Percentiles rank a stretch among this genome's conserved stretches.
Evolutionary conservation across 1,140 invertebrate species (phyloP).

Genomic region (Platyscapa corneri): DNA sequence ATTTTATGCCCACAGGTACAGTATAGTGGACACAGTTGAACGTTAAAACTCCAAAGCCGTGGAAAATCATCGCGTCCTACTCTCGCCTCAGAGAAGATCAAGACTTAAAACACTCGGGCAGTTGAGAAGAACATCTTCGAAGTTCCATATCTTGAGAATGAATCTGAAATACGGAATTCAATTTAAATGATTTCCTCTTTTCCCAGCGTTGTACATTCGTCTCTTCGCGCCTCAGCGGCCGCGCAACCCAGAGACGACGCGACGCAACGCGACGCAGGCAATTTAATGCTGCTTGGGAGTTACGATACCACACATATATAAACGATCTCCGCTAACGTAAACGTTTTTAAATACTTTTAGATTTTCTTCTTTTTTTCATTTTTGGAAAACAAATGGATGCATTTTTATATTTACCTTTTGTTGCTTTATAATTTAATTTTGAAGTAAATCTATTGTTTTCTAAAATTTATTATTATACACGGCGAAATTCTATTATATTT

Average conservation of each 20-base stretch:
- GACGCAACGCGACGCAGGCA: not conserved
- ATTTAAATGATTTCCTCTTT: constrained; percentile 49
- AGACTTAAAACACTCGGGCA: not conserved
- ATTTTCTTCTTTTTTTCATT: not conserved
- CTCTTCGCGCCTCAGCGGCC: not conserved
- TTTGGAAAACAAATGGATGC: not conserved
- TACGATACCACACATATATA: constrained; percentile 6
- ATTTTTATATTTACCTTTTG: not conserved
- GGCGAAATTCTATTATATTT: too few species aligned
- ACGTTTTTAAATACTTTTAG: not conserved
- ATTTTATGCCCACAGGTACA: not conserved
- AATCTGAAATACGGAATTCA: constrained; percentile 47
- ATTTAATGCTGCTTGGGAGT: constrained; percentile 35
- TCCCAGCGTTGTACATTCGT: not conserved
- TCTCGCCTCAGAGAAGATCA: not conserved
- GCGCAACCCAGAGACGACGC: not conserved
- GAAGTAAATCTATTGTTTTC: too few species aligned
- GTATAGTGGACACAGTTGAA: not conserved
- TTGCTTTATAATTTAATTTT: too few species aligned
- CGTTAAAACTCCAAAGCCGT: not conserved
- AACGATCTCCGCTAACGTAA: constrained; percentile 31
- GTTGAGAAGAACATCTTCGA: not conserved
- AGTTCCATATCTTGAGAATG: constrained; percentile 31
- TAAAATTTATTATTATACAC: too few species aligned
- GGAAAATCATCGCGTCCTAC: constrained; percentile 4